Conservation (phyloP, 2,888 invertebrate genomes). For the Hybos culiciformis region DNA sequence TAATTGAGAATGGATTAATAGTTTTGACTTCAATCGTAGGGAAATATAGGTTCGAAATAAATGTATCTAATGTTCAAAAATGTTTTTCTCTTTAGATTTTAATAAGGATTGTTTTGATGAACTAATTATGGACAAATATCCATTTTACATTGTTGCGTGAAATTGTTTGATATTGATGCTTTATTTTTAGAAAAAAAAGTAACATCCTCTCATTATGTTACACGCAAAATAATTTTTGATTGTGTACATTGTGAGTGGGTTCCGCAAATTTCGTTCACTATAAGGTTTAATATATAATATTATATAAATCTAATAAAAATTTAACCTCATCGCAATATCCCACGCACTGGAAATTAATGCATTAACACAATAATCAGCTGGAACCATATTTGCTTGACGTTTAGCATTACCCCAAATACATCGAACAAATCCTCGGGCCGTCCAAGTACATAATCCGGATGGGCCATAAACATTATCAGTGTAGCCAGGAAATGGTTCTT, state of each 20-base stretch:
- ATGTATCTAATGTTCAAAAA: too few relatives aligned
- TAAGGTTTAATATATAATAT: too few relatives aligned
- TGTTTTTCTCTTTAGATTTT: too few relatives aligned
- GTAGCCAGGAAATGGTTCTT: conserved; percentile 37
- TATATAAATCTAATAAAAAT: conserved; percentile 1
- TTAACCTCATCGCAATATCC: conserved; percentile 33
- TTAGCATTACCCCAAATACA: conserved; percentile 31
- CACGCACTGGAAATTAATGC: conserved; percentile 36
- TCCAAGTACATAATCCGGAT: conserved; percentile 34
- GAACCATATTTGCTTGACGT: conserved; percentile 33
- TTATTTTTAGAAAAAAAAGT: neutral
- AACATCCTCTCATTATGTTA: neutral
- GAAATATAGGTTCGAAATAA: too few relatives aligned
- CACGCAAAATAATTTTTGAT: neutral
- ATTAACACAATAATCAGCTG: conserved; percentile 37
- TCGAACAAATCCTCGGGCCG: conserved; percentile 33
- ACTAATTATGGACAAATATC: too few relatives aligned
- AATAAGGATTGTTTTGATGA: too few relatives aligned
- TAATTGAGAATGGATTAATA: too few relatives aligned
- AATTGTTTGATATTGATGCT: neutral
- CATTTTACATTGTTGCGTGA: neutral
- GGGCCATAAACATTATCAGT: conserved; percentile 38
- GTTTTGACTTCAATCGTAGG: too few relatives aligned
- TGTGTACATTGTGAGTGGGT: neutral
- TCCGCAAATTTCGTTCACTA: neutral